Evolutionary conservation across 2,797 vertebrate genomes (phyloP), one percentile per base, ranked within the genome.

Genomic region (Megaceryle alcyon): DNA sequence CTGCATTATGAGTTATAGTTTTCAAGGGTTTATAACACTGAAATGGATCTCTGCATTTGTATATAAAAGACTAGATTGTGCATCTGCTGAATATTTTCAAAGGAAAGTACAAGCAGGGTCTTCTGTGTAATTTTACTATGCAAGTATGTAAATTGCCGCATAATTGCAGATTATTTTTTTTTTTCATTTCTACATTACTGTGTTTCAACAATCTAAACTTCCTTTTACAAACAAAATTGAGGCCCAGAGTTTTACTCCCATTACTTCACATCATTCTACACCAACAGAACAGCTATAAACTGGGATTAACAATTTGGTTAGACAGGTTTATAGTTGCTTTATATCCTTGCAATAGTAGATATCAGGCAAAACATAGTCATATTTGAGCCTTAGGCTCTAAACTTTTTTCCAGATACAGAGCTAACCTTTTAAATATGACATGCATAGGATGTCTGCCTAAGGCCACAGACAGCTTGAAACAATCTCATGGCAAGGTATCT

Each of bases 391-490:
- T 48, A 86, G 82, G 89, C 76, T 83, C 57, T 41, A 75, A 91
- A 78, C 46, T 46, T 75, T 86, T 65, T 94, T 91, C 28, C 46
- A 82, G 79, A 71, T 76, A 91, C 76, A 69, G 57, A 95, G 41
- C 28, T 95, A 96, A 94, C 82, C 82, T 94, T 96, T 95, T 81
- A 92, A 93, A 90, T 23, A 21, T 81, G 72, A 51, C 65, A 80
- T 5, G 37, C 71, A 81, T 46, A 54, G 43, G n/a, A 43, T 81
- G 61, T 72, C 82, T 92, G 84, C 86, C 89, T 86, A 78, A 88
- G 91, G 91, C 86, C 91, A 60, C 76, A 86, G 60, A 72, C 79
- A 86, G 61, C 65, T 91, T 86, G 48, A 81, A 94, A 95, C 16
- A 81, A 33, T 54, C 76, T 78, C 3, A 1, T 75, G 53, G 25